Base-by-base conservation (phyloP, 2,888 invertebrate species). In the Hyposoter dolosus region DNA sequence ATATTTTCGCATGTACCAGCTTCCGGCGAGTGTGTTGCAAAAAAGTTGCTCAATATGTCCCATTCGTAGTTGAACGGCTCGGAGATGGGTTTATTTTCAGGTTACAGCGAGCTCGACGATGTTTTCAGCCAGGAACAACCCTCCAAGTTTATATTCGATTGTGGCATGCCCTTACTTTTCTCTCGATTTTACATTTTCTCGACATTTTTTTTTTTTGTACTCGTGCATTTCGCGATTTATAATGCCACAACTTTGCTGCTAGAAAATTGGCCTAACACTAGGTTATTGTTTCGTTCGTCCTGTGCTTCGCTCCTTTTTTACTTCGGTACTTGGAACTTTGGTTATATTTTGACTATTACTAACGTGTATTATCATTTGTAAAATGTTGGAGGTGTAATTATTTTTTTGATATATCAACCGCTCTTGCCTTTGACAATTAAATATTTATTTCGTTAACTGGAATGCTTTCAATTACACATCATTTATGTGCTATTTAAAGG, bases 241-340 rank as follows among this genome's bases (percentile, higher is more conserved):
- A 50, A 50, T 32, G 19, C 50, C 19, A 32, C n/a, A 32, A 32
- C 15, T 45, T 68, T 15, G 45, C 32, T 9, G 7, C 40, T 19
- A 3, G 19, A 40, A 74, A 74, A 74, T 56, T 40, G 7, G 56
- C 15, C 56, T 74, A 74, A 53, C 40, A 53, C 56, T n/a, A 7
- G 35, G 50, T 28, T 47, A 47, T 71, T 74, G 43, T 68, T 19
- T 35, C 50, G 40, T 40, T 74, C 40, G 15, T 56, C 19, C 12
- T 56, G 5, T 28, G 12, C 12, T 10, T 53, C 12, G 9, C n/a
- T 28, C 63, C 6, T 63, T 63, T 76, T 32, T 65, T 43, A 17
- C 35, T 12, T 40, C 40, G 9, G 28, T 40, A n/a, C 68, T 68
- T 68, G 3, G 7, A 66, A n/a, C 5, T 3, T 66, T 35, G 1